Base-by-base conservation (phyloP, 2,888 invertebrate genomes). In the Eremobia ochroleuca region DNA sequence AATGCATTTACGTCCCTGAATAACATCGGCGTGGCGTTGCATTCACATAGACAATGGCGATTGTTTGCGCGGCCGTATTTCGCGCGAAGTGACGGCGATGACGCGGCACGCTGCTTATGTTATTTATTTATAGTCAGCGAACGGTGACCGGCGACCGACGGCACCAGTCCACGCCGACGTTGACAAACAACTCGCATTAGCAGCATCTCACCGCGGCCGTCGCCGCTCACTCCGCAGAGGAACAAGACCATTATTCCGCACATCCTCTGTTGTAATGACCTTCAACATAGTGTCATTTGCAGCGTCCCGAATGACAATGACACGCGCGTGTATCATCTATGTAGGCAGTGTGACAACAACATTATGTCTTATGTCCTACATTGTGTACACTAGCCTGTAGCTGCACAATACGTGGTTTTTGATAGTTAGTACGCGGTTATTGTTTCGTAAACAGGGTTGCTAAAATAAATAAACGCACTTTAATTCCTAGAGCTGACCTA, bases 111-210 rank as follows among this genome's bases (percentile, higher is more conserved):
- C 88, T 85, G 89, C 90, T 92, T 88, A 90, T 90, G 92, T 92
- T 92, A 91, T 92, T 94, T 95, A 96, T 94, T 95, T 93, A 94
- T 95, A 95, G 94, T 91, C 83, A 90, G 90, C 91, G 90, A 90
- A 91, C 89, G 18, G 91, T 5, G 43, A 52, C 25, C 52, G 52
- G 89, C 85, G 66, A 72, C 18, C 89, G 91, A 89, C 85, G 73
- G 88, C 91, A 94, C 90, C 92, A 92, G 91, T 89, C 83, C 34
- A 75, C 62, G 66, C 55, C 91, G 93, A 94, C 94, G 94, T 94
- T 95, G 94, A 95, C 94, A 95, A 95, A 96, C 95, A 96, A 94
- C 92, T 91, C 90, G 91, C 92, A 93, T 93, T 91, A 93, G 90
- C 91, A 91, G 86, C 91, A 91, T 87, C 89, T 85, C 82, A 75